Percentiles rank a stretch among this genome's conserved stretches.
Evolutionary conservation across 2,797 vertebrate genomes (phyloP).

Genomic region (Falco rusticolus): DNA sequence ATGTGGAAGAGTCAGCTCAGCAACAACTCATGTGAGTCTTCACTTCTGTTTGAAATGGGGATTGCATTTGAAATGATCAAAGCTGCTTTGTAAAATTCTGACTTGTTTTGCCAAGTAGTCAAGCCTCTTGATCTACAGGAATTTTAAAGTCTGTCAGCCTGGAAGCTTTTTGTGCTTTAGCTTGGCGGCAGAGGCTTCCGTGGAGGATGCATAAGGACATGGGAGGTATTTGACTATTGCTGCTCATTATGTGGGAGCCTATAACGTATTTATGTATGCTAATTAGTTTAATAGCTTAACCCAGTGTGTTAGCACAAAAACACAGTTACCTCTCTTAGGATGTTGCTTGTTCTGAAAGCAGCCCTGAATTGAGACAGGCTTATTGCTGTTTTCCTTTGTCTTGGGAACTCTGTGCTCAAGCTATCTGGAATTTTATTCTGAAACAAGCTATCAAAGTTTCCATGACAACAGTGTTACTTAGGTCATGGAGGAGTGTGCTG

Average conservation of each 20-base stretch:
- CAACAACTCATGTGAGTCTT: constrained; percentile 89
- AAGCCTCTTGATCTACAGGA: background rate
- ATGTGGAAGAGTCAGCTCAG: constrained; percentile 89
- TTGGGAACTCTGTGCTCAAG: background rate
- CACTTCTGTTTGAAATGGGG: background rate
- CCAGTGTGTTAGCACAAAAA: background rate
- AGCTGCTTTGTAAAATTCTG: background rate
- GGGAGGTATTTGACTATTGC: background rate
- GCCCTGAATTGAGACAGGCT: background rate
- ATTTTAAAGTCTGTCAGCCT: background rate
- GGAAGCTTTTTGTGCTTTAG: background rate
- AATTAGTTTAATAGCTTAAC: background rate
- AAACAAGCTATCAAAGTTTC: constrained; percentile 9
- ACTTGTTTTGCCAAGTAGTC: background rate
- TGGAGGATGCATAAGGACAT: background rate
- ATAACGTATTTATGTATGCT: background rate
- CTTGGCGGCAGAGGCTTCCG: background rate
- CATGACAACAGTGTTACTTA: constrained; percentile 32
- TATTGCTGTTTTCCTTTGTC: background rate
- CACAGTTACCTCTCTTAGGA: background rate
- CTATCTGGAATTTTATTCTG: background rate
- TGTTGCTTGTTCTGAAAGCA: background rate
- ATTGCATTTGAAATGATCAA: background rate
- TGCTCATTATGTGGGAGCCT: background rate
- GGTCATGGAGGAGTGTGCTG: background rate